Evolutionary conservation across 2,888 invertebrate genomes (phyloP).

Genomic region (Brachyopa scutellaris): DNA sequence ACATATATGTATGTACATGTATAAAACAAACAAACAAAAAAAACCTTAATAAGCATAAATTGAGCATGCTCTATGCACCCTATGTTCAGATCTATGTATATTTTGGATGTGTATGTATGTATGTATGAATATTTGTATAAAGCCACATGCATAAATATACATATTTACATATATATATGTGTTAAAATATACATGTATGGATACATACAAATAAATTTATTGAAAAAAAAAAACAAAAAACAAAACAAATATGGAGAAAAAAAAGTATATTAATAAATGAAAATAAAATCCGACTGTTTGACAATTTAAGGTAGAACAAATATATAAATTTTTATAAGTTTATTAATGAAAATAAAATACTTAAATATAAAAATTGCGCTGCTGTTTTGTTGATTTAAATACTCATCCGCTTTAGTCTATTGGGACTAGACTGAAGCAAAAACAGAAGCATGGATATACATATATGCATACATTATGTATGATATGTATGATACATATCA

Average conservation of each 20-base stretch:
- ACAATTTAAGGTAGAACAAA: slow-evolving; percentile 69
- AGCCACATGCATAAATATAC: not conserved
- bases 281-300: slow-evolving; percentile 69
- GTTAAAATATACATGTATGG: not conserved
- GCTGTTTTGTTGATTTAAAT: too few relatives aligned
- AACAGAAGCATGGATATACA: too few relatives aligned
- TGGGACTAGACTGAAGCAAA: too few relatives aligned
- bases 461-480: too few relatives aligned
- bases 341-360: slow-evolving; percentile 70
- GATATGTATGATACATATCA: too few relatives aligned
- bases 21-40: too few relatives aligned
- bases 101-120: slow-evolving; percentile 45
- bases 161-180: slow-evolving; percentile 1
- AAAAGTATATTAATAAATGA: slow-evolving; percentile 40
- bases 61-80: too few relatives aligned
- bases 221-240: too few relatives aligned
- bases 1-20: too few relatives aligned
- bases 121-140: not conserved
- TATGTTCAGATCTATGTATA: too few relatives aligned
- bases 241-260: not conserved
- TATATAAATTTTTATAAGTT: slow-evolving; percentile 71
- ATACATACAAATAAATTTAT: slow-evolving; percentile 5
- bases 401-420: too few relatives aligned
- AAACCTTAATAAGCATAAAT: too few relatives aligned
- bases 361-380: slow-evolving; percentile 56